Percentiles rank a stretch among this genome's conserved stretches.
Conservation (phyloP, 2,797 vertebrate genomes). For the Chloroceryle inda region DNA sequence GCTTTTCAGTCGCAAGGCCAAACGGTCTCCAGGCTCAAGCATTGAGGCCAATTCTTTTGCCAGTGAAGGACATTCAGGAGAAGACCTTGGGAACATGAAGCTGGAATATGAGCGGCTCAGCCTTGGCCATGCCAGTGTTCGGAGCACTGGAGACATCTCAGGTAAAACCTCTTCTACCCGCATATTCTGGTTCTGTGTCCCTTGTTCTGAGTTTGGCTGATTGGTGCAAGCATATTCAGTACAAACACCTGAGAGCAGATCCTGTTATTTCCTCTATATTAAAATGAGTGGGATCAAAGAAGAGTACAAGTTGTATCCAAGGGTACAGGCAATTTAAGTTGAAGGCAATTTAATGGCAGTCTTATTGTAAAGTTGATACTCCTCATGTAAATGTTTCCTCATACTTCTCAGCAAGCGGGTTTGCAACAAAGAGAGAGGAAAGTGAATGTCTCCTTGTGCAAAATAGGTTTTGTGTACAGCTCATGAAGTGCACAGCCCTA, state of each 20-base stretch:
- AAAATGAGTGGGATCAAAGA: background rate
- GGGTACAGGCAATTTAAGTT: background rate
- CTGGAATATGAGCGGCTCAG: conserved; percentile 50
- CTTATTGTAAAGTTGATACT: background rate
- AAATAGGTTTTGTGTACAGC: background rate
- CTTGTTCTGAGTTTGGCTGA: background rate
- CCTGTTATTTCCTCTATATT: background rate
- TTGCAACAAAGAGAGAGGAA: background rate
- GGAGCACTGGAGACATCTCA: conserved; percentile 68
- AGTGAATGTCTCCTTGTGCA: background rate
- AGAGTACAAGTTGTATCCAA: background rate
- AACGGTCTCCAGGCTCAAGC: conserved; percentile 49
- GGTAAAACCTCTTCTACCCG: conserved; percentile 70
- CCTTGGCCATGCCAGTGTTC: conserved; percentile 19
- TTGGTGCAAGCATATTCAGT: background rate
- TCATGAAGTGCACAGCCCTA: background rate
- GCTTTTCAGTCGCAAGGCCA: conserved; percentile 69
- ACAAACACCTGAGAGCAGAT: background rate
- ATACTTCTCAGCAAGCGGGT: background rate
- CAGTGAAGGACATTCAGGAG: conserved; percentile 70
- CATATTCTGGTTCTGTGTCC: background rate
- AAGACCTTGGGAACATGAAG: conserved; percentile 68
- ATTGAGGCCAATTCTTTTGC: conserved; percentile 49
- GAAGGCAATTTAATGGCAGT: background rate
- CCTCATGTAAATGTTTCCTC: background rate